These are phyloP conservation scores for Vespertilio murinus DNA, from an alignment of 2,797 vertebrate species.

Conservation along the genomic window DNA sequence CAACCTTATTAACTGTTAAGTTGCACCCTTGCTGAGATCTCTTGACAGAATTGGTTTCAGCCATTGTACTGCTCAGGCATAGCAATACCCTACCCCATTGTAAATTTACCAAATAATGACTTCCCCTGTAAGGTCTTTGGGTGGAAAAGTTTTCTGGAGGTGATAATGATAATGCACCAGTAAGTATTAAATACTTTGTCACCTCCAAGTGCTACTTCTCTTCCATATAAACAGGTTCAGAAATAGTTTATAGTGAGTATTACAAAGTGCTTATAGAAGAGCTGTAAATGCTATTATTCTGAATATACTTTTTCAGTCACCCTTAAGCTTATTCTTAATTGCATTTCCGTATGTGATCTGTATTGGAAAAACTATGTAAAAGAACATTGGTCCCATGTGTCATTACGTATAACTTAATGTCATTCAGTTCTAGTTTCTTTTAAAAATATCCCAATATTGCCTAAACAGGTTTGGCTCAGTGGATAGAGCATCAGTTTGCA, in stretches of 20 bases:
- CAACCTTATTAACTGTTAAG: neutral
- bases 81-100: neutral
- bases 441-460: neutral
- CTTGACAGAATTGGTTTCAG: neutral
- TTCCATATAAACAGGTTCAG: neutral
- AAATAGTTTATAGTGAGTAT: neutral
- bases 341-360: neutral
- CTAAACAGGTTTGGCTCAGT: too few relatives aligned
- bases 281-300: neutral
- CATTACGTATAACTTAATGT: neutral
- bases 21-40: neutral
- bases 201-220: neutral
- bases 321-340: neutral
- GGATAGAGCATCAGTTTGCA: too few relatives aligned
- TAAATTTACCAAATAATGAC: neutral
- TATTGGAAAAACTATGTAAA: neutral
- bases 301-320: neutral
- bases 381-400: neutral
- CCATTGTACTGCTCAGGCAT: neutral
- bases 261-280: neutral
- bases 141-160: neutral
- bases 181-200: neutral
- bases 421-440: neutral
- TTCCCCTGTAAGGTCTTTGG: neutral
- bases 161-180: neutral